phyloP scores from a whole-genome alignment of 2,888 invertebrate genomes.

The Pheosia gnoma region DNA sequence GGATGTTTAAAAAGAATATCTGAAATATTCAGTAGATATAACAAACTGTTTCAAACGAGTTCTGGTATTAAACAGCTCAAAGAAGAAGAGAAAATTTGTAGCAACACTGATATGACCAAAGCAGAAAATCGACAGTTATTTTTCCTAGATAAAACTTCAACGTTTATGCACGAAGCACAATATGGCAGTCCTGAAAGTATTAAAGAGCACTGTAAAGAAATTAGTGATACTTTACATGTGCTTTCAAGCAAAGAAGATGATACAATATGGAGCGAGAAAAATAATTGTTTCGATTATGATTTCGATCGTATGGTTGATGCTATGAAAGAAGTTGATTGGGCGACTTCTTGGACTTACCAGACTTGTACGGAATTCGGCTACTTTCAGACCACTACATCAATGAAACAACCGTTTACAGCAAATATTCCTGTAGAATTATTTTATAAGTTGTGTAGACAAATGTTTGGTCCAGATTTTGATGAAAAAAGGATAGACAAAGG shows the following conservation, averaged over 20 bases:
- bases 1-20: constrained; percentile 57
- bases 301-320: constrained; percentile 58
- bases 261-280: constrained; percentile 45
- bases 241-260: constrained; percentile 39
- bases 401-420: constrained; percentile 83
- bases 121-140: constrained; percentile 65
- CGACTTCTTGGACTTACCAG: constrained; percentile 87
- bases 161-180: constrained; percentile 61
- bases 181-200: constrained; percentile 58
- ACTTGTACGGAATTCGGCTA: constrained; percentile 91
- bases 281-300: constrained; percentile 56
- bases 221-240: constrained; percentile 33
- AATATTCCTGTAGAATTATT: constrained; percentile 71
- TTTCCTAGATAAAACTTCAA: constrained; percentile 52
- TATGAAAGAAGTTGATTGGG: constrained; percentile 47
- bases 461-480: constrained; percentile 70
- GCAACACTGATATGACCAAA: constrained; percentile 56
- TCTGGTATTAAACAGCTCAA: constrained; percentile 60
- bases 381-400: constrained; percentile 86
- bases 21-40: constrained; percentile 56
- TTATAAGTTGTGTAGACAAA: constrained; percentile 63
- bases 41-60: constrained; percentile 51
- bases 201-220: constrained; percentile 50
- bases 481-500: constrained; percentile 61
- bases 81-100: constrained; percentile 66